These are phyloP conservation scores for Nomada ferruginata DNA, from an alignment of 2,888 invertebrate species.

Conservation along the genomic window DNA sequence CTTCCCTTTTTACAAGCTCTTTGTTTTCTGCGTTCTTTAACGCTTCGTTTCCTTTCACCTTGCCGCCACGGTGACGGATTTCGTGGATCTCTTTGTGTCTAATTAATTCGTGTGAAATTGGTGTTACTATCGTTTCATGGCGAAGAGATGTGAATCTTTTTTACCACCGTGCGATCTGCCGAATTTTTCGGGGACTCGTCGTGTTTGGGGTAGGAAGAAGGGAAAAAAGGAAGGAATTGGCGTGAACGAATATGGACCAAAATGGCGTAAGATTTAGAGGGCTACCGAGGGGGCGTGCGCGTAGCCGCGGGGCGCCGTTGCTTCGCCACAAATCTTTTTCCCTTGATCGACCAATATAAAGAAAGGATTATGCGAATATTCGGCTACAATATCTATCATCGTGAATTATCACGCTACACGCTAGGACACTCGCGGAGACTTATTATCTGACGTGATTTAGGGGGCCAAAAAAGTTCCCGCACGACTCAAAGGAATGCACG, in stretches of 20 bases:
- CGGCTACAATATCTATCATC: constrained; percentile 74
- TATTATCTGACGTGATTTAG: constrained; percentile 79
- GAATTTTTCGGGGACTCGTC: no score
- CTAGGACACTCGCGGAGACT: constrained; percentile 72
- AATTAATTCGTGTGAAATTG: no score
- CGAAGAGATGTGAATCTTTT: no score
- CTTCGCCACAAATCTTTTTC: constrained; percentile 75
- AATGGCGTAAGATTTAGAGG: constrained; percentile 56
- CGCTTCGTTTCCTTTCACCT: not conserved
- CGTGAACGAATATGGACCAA: constrained; percentile 35
- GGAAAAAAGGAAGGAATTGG: not conserved
- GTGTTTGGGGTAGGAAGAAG: not conserved
- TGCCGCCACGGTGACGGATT: no score
- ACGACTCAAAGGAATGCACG: constrained; percentile 30
- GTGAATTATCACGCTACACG: constrained; percentile 78
- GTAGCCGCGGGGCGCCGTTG: constrained; percentile 73
- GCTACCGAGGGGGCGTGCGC: constrained; percentile 65
- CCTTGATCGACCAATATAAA: constrained; percentile 71
- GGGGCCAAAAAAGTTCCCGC: constrained; percentile 41
- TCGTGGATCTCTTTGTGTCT: no score
- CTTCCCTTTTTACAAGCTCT: not conserved
- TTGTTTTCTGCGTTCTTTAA: not conserved
- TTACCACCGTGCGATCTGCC: no score
- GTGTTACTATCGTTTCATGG: no score
- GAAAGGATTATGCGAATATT: constrained; percentile 78